These are phyloP conservation scores for Callorhinus ursinus DNA, from an alignment of 2,113 vertebrate genomes.

Conservation along the genomic window DNA sequence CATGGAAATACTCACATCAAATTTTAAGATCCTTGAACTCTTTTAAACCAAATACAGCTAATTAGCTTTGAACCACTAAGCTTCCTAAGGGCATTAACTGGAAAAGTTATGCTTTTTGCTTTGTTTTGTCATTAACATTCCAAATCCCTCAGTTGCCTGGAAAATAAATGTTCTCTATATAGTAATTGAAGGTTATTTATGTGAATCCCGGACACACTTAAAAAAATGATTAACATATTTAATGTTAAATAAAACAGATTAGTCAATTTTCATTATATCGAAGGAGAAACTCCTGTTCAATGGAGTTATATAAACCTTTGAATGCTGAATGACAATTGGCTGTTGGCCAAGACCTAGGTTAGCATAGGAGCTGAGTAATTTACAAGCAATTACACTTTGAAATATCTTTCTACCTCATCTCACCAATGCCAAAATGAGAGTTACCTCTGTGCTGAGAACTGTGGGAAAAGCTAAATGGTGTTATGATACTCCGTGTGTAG, in stretches of 20 bases:
- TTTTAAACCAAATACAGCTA: background rate
- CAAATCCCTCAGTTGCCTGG: background rate
- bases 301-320: background rate
- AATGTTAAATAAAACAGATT: background rate
- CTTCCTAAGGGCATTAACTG: background rate
- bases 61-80: background rate
- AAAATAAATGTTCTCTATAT: background rate
- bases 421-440: background rate
- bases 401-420: background rate
- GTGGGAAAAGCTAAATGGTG: background rate
- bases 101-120: background rate
- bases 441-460: background rate
- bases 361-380: background rate
- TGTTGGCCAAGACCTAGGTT: background rate
- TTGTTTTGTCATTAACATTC: slow-evolving; percentile 14
- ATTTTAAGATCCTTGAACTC: background rate
- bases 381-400: background rate
- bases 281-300: background rate
- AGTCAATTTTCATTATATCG: background rate
- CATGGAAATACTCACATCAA: background rate
- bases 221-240: background rate
- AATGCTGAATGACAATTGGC: background rate
- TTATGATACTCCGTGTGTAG: background rate
- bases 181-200: background rate
- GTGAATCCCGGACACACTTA: background rate